Percentiles rank a stretch among this genome's conserved stretches.
Conservation (phyloP, 2,888 invertebrate genomes). For the Mimas tiliae region DNA sequence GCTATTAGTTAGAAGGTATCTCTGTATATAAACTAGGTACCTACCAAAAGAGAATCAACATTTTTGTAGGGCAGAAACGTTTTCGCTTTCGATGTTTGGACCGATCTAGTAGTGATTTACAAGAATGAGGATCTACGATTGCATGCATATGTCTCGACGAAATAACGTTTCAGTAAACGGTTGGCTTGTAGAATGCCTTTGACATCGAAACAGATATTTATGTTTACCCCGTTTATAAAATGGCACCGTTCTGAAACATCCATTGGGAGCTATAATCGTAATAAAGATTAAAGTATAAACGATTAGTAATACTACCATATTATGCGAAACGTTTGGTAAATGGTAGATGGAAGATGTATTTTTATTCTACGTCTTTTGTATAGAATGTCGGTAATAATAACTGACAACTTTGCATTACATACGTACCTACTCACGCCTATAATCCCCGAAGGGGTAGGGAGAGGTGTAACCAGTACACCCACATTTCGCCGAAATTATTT, state of each 20-base stretch:
- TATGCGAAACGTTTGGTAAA: neutral
- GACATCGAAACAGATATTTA: neutral
- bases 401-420: no score
- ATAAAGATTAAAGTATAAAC: neutral
- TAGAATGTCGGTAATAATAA: no score
- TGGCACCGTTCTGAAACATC: neutral
- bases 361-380: no score
- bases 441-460: no score
- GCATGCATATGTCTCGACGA: neutral
- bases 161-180: neutral
- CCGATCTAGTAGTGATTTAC: neutral
- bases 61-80: no score
- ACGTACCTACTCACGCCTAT: no score
- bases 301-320: no score
- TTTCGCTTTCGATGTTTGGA: neutral
- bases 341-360: neutral
- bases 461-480: no score
- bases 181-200: conserved; percentile 7
- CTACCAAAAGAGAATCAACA: no score
- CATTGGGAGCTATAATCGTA: neutral
- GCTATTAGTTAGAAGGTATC: no score
- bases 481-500: no score
- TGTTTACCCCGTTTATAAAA: neutral
- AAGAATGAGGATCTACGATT: neutral
- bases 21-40: no score